Evolutionary conservation across 92 coral and sea anemone species (phyloP).

Genomic region (Diadumene lineata): DNA sequence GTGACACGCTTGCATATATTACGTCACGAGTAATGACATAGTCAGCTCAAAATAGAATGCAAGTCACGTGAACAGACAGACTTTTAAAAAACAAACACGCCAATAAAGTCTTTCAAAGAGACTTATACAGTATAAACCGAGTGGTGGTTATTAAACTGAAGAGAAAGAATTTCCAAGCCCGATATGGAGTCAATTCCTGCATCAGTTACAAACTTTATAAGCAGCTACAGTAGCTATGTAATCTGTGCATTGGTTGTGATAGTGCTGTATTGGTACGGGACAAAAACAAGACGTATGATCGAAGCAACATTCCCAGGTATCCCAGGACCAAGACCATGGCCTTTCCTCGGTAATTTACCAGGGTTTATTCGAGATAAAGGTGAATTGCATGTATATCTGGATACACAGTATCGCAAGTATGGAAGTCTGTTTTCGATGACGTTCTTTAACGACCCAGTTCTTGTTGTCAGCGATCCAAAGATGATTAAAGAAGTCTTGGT

Average conservation of each 20-base stretch:
- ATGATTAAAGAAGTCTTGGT: conserved; percentile 34
- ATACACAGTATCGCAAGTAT: conserved; percentile 20
- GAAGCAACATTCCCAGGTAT: conserved; percentile 12
- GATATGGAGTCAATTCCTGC: too few relatives aligned
- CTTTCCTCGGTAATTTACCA: conserved; percentile 7
- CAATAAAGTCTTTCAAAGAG: too few relatives aligned
- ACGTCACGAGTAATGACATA: too few relatives aligned
- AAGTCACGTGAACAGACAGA: too few relatives aligned
- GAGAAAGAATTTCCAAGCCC: too few relatives aligned
- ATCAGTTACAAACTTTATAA: too few relatives aligned
- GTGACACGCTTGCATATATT: too few relatives aligned
- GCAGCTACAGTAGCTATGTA: neutral
- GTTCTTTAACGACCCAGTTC: conserved; percentile 23
- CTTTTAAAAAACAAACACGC: too few relatives aligned
- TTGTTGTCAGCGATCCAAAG: conserved; percentile 29
- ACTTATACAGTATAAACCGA: too few relatives aligned
- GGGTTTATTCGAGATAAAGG: conserved; percentile 14
- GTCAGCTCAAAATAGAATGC: too few relatives aligned
- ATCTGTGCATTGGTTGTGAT: neutral
- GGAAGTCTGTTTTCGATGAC: conserved; percentile 28
- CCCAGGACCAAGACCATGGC: conserved; percentile 12
- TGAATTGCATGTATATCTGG: conserved; percentile 4
- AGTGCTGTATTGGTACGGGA: conserved; percentile 6
- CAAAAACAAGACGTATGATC: conserved; percentile 4
- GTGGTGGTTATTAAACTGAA: too few relatives aligned